These are phyloP conservation scores for Abramis brama DNA, from an alignment of 2,113 vertebrate genomes.

Conservation along the genomic window DNA sequence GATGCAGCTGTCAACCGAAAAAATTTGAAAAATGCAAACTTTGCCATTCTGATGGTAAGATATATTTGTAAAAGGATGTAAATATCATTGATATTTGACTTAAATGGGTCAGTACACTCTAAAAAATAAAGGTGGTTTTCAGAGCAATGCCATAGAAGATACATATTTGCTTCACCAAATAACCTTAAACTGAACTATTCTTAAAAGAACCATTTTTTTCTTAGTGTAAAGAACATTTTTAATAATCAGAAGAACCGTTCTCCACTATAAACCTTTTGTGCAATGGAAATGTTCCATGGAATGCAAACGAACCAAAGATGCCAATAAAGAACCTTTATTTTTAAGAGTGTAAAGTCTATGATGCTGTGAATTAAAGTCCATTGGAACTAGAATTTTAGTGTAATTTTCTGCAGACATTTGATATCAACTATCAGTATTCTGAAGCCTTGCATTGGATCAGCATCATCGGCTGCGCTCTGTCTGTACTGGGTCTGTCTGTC, in stretches of 20 bases:
- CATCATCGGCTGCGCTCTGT: constrained; percentile 61
- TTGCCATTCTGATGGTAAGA: constrained; percentile 77
- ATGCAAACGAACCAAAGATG: background rate
- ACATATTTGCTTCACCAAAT: too few species aligned
- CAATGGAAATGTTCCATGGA: too few species aligned
- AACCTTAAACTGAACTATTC: too few species aligned
- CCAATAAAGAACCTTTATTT: background rate
- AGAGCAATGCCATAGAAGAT: too few species aligned
- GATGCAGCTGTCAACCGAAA: constrained; percentile 72
- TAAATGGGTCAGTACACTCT: background rate
- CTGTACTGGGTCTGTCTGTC: constrained; percentile 60
- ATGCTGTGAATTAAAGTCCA: background rate
- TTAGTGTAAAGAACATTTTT: too few species aligned
- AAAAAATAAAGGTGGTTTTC: background rate
- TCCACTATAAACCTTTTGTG: too few species aligned
- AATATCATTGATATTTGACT: background rate
- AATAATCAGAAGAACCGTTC: too few species aligned
- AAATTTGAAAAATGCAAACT: constrained; percentile 63
- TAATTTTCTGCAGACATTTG: constrained; percentile 17
- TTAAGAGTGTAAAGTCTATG: background rate
- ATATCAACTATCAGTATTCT: constrained; percentile 53
- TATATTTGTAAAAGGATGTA: background rate
- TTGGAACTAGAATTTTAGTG: background rate
- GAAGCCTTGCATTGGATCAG: constrained; percentile 56
- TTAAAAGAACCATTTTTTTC: too few species aligned